These are phyloP conservation scores for Nephrotoma appendiculata DNA, from an alignment of 2,888 invertebrate species.

Conservation along the genomic window DNA sequence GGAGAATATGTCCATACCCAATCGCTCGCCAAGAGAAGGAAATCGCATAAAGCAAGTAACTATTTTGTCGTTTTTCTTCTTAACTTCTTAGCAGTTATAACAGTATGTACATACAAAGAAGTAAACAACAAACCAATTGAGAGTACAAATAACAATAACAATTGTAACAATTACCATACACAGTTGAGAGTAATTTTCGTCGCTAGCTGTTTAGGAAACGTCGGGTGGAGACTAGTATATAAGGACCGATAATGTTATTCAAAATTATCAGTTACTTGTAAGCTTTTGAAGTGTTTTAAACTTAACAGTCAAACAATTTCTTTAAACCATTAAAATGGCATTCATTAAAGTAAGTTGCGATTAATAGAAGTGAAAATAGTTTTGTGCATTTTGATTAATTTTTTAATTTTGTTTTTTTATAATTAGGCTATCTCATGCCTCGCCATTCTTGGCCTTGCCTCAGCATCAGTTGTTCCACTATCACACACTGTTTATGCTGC, in stretches of 20 bases:
- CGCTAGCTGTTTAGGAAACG: constrained; percentile 1
- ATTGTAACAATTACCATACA: background rate
- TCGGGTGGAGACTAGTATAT: constrained; percentile 33
- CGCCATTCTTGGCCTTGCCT: constrained; percentile 29
- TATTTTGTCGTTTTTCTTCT: background rate
- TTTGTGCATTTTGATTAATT: background rate
- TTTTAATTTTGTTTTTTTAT: constrained; percentile 10
- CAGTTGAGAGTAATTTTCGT: background rate
- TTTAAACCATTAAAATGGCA: constrained; percentile 23
- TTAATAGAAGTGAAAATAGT: background rate
- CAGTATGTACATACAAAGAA: background rate
- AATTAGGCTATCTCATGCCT: constrained; percentile 29
- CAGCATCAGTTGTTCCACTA: constrained; percentile 28
- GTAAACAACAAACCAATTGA: background rate
- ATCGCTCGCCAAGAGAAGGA: background rate
- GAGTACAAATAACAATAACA: background rate
- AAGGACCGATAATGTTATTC: constrained; percentile 32
- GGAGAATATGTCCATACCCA: background rate
- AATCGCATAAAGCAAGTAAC: background rate
- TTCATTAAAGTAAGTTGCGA: constrained; percentile 32
- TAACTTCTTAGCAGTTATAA: background rate
- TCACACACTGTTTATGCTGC: constrained; percentile 23
- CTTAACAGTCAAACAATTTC: constrained; percentile 11
- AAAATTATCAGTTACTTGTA: constrained; percentile 34
- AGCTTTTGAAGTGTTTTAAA: constrained; percentile 24